Conservation (phyloP, 2,888 invertebrate species). For the Octodonta nipae region DNA sequence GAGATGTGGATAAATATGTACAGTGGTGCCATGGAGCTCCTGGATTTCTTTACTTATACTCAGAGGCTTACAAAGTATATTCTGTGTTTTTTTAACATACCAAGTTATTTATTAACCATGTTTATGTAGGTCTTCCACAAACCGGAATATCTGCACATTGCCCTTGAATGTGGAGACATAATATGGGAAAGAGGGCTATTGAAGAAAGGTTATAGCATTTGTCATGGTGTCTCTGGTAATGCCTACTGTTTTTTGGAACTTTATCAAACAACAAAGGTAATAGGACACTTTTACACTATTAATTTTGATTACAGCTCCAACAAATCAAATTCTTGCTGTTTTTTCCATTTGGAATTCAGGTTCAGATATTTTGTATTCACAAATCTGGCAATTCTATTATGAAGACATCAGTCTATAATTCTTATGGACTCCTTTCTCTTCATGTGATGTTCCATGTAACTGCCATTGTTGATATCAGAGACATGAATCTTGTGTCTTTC, state of each 20-base stretch:
- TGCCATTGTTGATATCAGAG: too few relatives aligned
- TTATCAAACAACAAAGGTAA: conserved; percentile 61
- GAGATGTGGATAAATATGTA: conserved; percentile 57
- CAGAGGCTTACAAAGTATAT: conserved; percentile 51
- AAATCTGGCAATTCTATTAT: too few relatives aligned
- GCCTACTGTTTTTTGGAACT: conserved; percentile 69
- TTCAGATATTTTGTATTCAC: too few relatives aligned
- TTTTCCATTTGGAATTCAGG: too few relatives aligned
- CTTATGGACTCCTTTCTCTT: too few relatives aligned
- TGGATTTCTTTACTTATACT: conserved; percentile 62
- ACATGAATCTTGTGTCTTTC: too few relatives aligned
- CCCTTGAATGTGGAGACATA: conserved; percentile 57
- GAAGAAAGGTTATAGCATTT: conserved; percentile 73
- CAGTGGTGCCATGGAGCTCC: conserved; percentile 96
- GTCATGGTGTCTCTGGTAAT: conserved; percentile 81
- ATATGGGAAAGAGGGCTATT: conserved; percentile 71
- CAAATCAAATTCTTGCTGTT: too few relatives aligned
- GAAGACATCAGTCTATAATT: too few relatives aligned
- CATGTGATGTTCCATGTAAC: too few relatives aligned
- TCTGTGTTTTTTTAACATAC: neutral
- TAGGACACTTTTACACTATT: too few relatives aligned
- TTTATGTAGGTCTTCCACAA: conserved; percentile 50
- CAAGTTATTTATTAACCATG: neutral
- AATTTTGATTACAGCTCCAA: too few relatives aligned
- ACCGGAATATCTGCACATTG: conserved; percentile 53